These are phyloP conservation scores for Molanna angustata DNA, from an alignment of 2,888 invertebrate genomes.

Conservation along the genomic window DNA sequence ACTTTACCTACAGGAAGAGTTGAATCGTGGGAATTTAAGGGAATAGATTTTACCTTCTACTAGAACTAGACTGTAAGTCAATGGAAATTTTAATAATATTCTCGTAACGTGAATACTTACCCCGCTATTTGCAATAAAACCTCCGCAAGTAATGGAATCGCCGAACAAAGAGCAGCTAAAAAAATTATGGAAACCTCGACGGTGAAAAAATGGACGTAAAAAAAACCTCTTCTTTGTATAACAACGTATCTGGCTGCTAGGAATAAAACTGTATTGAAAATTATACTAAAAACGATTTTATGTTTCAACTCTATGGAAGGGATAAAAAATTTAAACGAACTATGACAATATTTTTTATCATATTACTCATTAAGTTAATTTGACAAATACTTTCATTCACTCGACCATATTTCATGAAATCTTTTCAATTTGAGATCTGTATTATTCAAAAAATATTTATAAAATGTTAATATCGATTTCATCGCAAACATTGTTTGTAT, in stretches of 20 bases:
- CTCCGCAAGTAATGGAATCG: constrained; percentile 22
- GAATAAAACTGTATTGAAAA: too few relatives aligned
- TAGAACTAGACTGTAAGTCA: constrained; percentile 27
- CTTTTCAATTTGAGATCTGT: too few relatives aligned
- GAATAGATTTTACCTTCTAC: constrained; percentile 13
- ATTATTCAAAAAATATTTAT: too few relatives aligned
- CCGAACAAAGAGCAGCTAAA: constrained; percentile 19
- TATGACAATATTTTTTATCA: too few relatives aligned
- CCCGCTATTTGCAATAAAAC: constrained; percentile 21
- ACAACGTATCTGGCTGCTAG: not conserved
- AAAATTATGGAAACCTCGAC: constrained; percentile 6
- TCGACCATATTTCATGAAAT: too few relatives aligned
- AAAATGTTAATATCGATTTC: too few relatives aligned
- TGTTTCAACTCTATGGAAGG: too few relatives aligned
- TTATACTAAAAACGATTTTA: too few relatives aligned
- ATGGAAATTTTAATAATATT: constrained; percentile 29
- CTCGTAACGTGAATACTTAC: constrained; percentile 20
- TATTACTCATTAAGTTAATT: too few relatives aligned
- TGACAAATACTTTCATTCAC: too few relatives aligned
- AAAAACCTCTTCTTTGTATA: not conserved
- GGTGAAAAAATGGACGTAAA: not conserved
- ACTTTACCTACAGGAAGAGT: constrained; percentile 11
- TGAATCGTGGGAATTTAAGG: constrained; percentile 12
- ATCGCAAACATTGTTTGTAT: too few relatives aligned
- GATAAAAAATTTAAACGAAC: too few relatives aligned